Base-by-base conservation (phyloP, 2,113 vertebrate genomes). In the Coptodon rendalli region DNA sequence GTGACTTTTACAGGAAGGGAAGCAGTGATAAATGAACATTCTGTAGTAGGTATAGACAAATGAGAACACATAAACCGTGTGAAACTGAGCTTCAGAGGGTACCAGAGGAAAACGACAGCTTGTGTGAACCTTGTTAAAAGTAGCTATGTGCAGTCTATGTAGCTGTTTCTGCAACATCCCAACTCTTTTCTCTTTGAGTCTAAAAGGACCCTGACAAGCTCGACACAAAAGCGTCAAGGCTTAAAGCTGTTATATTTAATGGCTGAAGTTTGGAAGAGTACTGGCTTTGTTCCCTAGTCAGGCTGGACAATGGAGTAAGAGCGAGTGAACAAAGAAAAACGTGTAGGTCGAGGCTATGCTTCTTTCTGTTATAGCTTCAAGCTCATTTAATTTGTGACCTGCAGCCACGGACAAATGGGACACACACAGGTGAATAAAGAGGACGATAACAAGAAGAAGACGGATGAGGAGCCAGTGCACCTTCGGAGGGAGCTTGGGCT, bases 401-500 rank as follows among this genome's bases (percentile, higher is more conserved):
- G 22, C 14, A n/a, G 48, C 9, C 3, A 19, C 9, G 12, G 38
- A 86, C 63, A 48, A 13, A 95, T 94, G 92, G 84, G 86, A 34
- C 10, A 36, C 45, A 59, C 80, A 8, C 80, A 56, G 45, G 2
- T 24, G 16, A 92, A 90, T 80, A 82, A 53, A 59, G 52, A 56
- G n/a, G 71, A 80, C 2, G 78, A 81, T 3, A 59, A 31, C 48
- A 63, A 36, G 29, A 63, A 90, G 40, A 85, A 78, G 85, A 16
- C 1, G 1, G 82, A 80, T 1, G 90, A 59, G 11, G 90, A 93
- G 29, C 82, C 12, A 85, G 93, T 94, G 63, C 91, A 85, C 27
- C 90, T 95, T 1, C 24, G 95, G 89, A 96, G 96, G 40, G 95
- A 96, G 80, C 97, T 97, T 11, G 95, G 96, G 71, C 91, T 97